Base-by-base conservation (phyloP, 2,888 invertebrate genomes). In the Oscheius sp. region DNA sequence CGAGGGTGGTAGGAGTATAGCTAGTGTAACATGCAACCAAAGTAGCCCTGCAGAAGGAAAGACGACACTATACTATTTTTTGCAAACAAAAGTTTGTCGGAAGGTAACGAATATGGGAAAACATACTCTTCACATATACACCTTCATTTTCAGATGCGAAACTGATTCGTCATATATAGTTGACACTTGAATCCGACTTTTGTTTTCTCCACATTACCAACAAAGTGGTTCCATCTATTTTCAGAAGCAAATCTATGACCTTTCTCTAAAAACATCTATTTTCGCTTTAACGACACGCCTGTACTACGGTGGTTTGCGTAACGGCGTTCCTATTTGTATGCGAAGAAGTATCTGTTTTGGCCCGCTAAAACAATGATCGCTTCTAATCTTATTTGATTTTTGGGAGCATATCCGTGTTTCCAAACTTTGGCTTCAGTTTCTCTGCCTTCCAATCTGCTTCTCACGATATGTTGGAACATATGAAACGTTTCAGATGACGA, bases 401-500 rank as follows among this genome's bases (percentile, higher is more conserved):
- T n/a, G 3, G 53, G 4, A n/a, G 11, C 4, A n/a, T 53, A 53
- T 21, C 11, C 53, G 3, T 3, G 2, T 11, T 9, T 11, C 2
- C 3, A 13, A 21, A 11, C 13, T 3, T 3, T 13, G 3, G 13
- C 11, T 9, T n/a, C 42, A 21, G n/a, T 55, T 21, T 55, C 21
- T 21, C 21, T 9, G 32, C 2, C 21, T 21, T 55, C 32, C 9
- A 21, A 13, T 21, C 13, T 13, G 13, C 32, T 55, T 55, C 5
- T 21, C 21, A 9, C 13, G 21, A 9, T 21, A 21, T 55, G 2
- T n/a, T 2, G 1, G 2, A 55, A 21, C 55, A n/a, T 33, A 50
- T 66, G 47, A 33, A 0, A 21, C 21, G 21, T 37, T 68, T 35
- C 2, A 37, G 29, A 81, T 85, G 85, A 82, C 82, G 29, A 79